These are phyloP conservation scores for Rhaphigaster nebulosa DNA, from an alignment of 2,888 invertebrate species.

Conservation along the genomic window DNA sequence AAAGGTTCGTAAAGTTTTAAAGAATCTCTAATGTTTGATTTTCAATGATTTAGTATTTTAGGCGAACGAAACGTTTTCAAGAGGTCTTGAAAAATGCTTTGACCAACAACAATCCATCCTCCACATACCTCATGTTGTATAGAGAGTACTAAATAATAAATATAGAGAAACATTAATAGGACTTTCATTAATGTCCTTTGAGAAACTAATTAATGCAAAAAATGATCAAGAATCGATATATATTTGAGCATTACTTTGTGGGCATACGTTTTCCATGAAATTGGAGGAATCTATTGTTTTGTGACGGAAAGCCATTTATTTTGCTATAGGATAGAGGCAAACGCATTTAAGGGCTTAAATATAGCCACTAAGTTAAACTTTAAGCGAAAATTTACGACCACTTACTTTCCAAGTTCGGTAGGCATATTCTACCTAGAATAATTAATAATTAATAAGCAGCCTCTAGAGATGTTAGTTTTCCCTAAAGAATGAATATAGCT, in stretches of 20 bases:
- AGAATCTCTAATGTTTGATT: no score
- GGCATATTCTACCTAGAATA: not conserved
- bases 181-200: not conserved
- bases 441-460: not conserved
- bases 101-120: no score
- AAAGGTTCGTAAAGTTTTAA: no score
- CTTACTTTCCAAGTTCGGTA: not conserved
- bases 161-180: not conserved
- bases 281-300: no score
- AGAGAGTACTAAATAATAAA: not conserved
- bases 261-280: not conserved
- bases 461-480: not conserved
- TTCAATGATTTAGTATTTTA: no score
- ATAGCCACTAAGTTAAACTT: not conserved
- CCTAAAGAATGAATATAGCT: not conserved
- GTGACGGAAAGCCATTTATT: not conserved
- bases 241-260: not conserved
- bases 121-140: no score
- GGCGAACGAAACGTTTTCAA: no score
- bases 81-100: no score
- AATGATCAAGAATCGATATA: not conserved
- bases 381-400: not conserved
- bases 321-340: not conserved
- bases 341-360: not conserved
- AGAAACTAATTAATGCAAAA: not conserved